Conservation (phyloP, 2,888 invertebrate genomes). For the Pollenia griseotomentosa region DNA sequence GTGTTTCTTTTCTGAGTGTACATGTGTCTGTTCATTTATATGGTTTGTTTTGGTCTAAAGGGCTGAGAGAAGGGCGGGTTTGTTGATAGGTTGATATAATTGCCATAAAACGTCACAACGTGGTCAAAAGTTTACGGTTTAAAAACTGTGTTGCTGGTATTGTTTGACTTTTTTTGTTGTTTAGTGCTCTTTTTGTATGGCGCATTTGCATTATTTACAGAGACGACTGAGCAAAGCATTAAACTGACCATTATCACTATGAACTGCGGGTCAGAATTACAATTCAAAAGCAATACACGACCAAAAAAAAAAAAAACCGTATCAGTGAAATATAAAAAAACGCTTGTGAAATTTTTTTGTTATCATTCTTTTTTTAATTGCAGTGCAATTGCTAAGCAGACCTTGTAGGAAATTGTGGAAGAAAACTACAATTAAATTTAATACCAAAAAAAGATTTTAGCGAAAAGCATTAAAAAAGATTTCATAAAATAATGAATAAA, state of each 20-base stretch:
- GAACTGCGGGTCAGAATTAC: slow-evolving; percentile 54
- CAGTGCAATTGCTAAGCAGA: not conserved
- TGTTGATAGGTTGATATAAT: slow-evolving; percentile 32
- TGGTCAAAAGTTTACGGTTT: slow-evolving; percentile 44
- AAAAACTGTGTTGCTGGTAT: not conserved
- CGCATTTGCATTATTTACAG: slow-evolving; percentile 20
- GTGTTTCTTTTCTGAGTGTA: no score
- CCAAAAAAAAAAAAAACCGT: not conserved
- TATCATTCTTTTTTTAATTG: not conserved
- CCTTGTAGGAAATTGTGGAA: not conserved
- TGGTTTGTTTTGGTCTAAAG: not conserved
- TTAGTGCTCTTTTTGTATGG: not conserved
- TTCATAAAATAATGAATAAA: no score
- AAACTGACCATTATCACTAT: slow-evolving; percentile 64
- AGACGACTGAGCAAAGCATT: slow-evolving; percentile 6
- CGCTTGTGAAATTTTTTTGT: slow-evolving; percentile 21
- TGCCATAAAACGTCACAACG: slow-evolving; percentile 53
- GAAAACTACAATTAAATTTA: no score
- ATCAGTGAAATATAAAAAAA: not conserved
- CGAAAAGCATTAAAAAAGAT: no score
- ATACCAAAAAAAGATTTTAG: no score
- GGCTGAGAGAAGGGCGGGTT: not conserved
- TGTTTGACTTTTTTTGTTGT: not conserved
- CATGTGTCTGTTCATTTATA: slow-evolving; percentile 7
- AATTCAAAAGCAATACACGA: slow-evolving; percentile 16